Percentiles rank a stretch among this genome's conserved stretches.
Evolutionary conservation across 2,888 invertebrate species (phyloP).

Genomic region (Tachina fera): DNA sequence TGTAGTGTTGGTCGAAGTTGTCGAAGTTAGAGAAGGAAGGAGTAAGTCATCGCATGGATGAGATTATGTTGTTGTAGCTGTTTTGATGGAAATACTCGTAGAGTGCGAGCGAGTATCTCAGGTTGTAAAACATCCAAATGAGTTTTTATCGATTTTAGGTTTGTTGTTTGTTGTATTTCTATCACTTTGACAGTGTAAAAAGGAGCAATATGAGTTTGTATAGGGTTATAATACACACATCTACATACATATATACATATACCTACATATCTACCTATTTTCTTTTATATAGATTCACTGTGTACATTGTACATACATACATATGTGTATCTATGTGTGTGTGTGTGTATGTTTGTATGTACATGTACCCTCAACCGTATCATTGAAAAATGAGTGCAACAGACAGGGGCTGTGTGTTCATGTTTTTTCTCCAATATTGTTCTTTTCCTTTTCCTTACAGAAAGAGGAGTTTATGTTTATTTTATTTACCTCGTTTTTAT

Average conservation of each 20-base stretch:
- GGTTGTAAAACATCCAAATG: slow-evolving; percentile 72
- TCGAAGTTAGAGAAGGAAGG: slow-evolving; percentile 18
- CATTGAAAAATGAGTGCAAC: slow-evolving; percentile 60
- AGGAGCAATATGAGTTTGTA: slow-evolving; percentile 15
- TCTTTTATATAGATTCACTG: too few species aligned
- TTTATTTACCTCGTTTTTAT: slow-evolving; percentile 1
- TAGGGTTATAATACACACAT: neutral
- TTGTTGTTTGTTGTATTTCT: slow-evolving; percentile 40
- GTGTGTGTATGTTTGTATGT: neutral
- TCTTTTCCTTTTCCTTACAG: neutral
- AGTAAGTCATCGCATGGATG: slow-evolving; percentile 16
- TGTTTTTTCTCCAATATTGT: slow-evolving; percentile 6
- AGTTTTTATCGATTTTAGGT: slow-evolving; percentile 73
- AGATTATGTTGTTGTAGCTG: slow-evolving; percentile 11
- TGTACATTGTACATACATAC: neutral
- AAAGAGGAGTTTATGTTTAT: slow-evolving; percentile 51
- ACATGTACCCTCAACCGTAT: slow-evolving; percentile 28
- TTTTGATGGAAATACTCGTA: slow-evolving; percentile 39
- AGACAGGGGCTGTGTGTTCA: slow-evolving; percentile 53
- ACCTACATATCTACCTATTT: neutral
- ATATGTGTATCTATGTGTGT: neutral
- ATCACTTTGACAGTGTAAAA: slow-evolving; percentile 37
- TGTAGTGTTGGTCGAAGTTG: slow-evolving; percentile 11
- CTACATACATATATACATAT: neutral
- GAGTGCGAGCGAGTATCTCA: slow-evolving; percentile 54